Base-by-base conservation (phyloP, 2,888 invertebrate genomes). In the Meliscaeva auricollis region DNA sequence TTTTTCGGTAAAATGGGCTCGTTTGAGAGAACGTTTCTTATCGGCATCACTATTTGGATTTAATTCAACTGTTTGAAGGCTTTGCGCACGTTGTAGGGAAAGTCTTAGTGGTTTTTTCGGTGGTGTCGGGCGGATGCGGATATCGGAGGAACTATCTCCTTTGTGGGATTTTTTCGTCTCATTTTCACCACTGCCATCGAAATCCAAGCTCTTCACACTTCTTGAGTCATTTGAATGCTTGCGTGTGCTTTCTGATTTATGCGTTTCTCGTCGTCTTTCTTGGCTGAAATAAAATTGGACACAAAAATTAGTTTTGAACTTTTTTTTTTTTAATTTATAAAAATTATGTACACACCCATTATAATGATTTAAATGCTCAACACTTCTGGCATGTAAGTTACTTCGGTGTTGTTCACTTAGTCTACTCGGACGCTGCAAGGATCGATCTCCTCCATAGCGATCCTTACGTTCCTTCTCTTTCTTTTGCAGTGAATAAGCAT, bases 91-190 rank as follows among this genome's bases (percentile, higher is more conserved):
- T 90, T 97, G 97, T 64, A 97, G 92, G 0, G 97, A 97, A 48
- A 97, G 92, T 9, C 97, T 93, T 62, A 97, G 91, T 0, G 97
- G 97, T 90, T 97, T 97, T 89, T 97, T 96, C 20, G 97, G 97
- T 4, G 97, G 97, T 13, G 95, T 95, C 0, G 97, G 97, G 72
- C 96, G 93, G 2, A 94, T 93, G 84, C 94, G 94, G 8, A 93
- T 93, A 88, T 95, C 95, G 0, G 95, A 94, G 0, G 94, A 93
- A 89, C 94, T 94, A 89, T 95, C 94, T 56, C 93, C 90, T 74
- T 90, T 88, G 87, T 90, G 83, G 1, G 77, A 30, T 64, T 90
- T 90, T 17, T 56, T 80, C 8, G 88, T 72, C 76, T 94, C 94
- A 58, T 94, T 94, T 89, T 96, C 96, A 26, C 4, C 4, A 26